phyloP scores from a whole-genome alignment of 2,888 invertebrate genomes.

The Sphaerophoria taeniata region DNA sequence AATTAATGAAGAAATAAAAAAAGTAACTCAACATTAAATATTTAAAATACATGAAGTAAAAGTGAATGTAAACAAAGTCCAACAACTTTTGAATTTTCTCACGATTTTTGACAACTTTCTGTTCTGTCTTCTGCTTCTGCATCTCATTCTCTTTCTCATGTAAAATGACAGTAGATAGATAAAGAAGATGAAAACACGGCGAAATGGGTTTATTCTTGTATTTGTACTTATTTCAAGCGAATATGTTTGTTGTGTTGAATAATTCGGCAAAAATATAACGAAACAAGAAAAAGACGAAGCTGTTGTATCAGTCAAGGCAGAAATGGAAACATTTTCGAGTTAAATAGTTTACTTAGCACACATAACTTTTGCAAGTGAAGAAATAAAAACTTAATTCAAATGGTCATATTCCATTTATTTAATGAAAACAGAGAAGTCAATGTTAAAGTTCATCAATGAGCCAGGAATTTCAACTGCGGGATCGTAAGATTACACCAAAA shows the following conservation, averaged over 20 bases:
- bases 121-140: no score
- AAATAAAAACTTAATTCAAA: conserved; percentile 28
- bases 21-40: no score
- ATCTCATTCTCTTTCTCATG: background rate
- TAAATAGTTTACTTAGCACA: conserved; percentile 30
- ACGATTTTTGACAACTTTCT: no score
- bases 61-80: no score
- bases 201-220: conserved; percentile 10
- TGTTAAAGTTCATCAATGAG: no score
- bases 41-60: no score
- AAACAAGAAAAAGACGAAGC: conserved; percentile 42
- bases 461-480: no score
- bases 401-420: background rate
- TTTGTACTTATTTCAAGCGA: conserved; percentile 18
- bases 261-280: conserved; percentile 57
- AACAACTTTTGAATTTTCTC: no score
- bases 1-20: no score
- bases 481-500: no score
- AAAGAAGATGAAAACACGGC: background rate
- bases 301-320: conserved; percentile 37
- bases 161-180: background rate
- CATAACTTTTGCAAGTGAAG: conserved; percentile 31
- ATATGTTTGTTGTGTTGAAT: conserved; percentile 9
- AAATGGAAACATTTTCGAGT: conserved; percentile 5
- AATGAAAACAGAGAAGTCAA: background rate